Conservation (phyloP, 2,797 vertebrate species). For the Tragopan temminckii region DNA sequence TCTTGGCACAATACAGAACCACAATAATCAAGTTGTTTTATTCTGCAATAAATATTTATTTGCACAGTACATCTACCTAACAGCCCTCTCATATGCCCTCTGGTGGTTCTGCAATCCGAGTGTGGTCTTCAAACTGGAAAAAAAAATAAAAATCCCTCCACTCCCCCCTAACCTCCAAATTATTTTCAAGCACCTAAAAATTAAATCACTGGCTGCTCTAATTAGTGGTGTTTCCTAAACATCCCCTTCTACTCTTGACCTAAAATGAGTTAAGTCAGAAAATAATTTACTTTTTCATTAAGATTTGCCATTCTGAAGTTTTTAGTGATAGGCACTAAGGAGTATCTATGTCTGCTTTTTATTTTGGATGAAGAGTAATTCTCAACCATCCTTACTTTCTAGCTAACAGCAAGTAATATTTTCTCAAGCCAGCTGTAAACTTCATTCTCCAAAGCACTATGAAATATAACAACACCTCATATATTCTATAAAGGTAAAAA, state of each 20-base stretch:
- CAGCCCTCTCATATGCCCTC: constrained; percentile 75
- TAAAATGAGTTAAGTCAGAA: background rate
- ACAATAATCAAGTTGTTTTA: constrained; percentile 32
- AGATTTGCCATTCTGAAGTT: background rate
- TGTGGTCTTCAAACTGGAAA: background rate
- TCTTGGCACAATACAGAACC: background rate
- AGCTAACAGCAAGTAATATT: background rate
- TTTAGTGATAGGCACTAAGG: background rate
- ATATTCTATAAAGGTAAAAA: background rate
- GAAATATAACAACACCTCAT: background rate
- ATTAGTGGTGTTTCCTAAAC: background rate
- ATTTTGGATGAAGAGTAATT: background rate
- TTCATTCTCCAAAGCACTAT: background rate
- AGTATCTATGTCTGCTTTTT: background rate
- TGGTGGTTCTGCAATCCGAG: constrained; percentile 70
- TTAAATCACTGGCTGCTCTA: background rate
- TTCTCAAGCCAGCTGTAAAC: background rate
- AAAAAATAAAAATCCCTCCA: background rate
- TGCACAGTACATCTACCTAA: background rate
- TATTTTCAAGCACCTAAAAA: background rate
- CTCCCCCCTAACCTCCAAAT: background rate
- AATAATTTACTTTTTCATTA: background rate
- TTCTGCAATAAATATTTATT: constrained; percentile 32
- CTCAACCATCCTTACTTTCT: background rate
- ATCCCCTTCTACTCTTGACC: background rate